phyloP scores from a whole-genome alignment of 2,888 invertebrate species.

The Megamerina dolium region DNA sequence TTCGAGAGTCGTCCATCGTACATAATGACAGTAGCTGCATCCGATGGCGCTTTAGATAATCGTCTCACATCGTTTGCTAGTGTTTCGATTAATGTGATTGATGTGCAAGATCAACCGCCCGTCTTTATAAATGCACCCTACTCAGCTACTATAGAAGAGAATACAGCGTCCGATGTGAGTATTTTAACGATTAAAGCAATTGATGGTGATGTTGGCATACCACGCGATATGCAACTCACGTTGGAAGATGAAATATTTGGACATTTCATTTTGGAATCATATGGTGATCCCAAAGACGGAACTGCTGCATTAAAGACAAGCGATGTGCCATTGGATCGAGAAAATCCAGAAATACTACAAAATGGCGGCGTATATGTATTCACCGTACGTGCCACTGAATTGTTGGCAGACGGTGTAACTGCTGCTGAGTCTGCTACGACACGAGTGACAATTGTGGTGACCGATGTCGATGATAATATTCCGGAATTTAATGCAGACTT shows the following conservation, averaged over 20 bases:
- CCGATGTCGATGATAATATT: conserved; percentile 70
- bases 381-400: conserved; percentile 65
- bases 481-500: conserved; percentile 64
- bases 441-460: conserved; percentile 69
- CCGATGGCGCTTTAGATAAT: conserved; percentile 58
- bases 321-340: conserved; percentile 64
- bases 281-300: conserved; percentile 52
- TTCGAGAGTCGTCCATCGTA: conserved; percentile 72
- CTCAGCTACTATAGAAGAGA: conserved; percentile 70
- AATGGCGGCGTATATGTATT: conserved; percentile 75
- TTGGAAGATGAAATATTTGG: conserved; percentile 64
- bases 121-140: conserved; percentile 76
- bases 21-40: conserved; percentile 62
- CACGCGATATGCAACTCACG: conserved; percentile 60
- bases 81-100: conserved; percentile 67
- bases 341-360: conserved; percentile 65
- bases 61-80: conserved; percentile 64
- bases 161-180: conserved; percentile 60
- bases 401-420: conserved; percentile 65
- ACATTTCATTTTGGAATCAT: conserved; percentile 60
- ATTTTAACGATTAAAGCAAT: conserved; percentile 68
- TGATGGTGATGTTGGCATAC: conserved; percentile 76
- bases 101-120: conserved; percentile 79
- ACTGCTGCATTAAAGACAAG: conserved; percentile 59
- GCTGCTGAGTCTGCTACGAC: conserved; percentile 64